These are phyloP conservation scores for Graptemys geographica DNA, from an alignment of 2,797 vertebrate species.

Conservation along the genomic window DNA sequence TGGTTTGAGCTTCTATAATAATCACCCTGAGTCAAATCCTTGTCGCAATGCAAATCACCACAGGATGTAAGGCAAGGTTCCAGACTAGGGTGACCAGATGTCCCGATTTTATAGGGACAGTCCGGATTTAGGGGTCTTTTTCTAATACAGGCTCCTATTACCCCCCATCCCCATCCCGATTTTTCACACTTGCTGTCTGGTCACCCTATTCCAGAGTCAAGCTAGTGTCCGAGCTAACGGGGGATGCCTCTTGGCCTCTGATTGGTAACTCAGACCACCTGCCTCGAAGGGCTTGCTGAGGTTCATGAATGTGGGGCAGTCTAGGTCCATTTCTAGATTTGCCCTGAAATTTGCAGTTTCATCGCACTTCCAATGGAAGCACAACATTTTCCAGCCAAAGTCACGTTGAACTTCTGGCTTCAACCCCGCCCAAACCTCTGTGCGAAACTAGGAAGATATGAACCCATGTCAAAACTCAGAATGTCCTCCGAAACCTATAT, in stretches of 20 bases:
- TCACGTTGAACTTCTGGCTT: not conserved
- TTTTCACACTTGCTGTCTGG: no score
- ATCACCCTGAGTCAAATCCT: not conserved
- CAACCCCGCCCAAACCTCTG: not conserved
- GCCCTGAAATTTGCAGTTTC: no score
- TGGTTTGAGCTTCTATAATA: not conserved
- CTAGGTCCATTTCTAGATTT: no score
- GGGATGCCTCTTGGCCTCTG: not conserved
- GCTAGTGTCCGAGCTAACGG: not conserved
- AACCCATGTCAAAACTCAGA: not conserved
- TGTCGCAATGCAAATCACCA: not conserved
- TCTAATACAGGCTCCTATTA: no score
- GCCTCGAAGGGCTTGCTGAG: not conserved
- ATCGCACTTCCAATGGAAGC: not conserved
- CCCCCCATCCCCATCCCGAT: no score
- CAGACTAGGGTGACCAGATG: no score
- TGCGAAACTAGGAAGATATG: not conserved
- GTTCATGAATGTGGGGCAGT: no score
- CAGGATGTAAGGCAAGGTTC: not conserved
- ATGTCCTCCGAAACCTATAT: not conserved
- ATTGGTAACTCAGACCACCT: not conserved
- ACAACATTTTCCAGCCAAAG: not conserved
- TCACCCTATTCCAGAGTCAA: not conserved
- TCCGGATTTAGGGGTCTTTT: no score
- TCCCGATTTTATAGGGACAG: no score